Conservation (phyloP, 2,797 vertebrate genomes). For the Tenualosa thibaudeaui region DNA sequence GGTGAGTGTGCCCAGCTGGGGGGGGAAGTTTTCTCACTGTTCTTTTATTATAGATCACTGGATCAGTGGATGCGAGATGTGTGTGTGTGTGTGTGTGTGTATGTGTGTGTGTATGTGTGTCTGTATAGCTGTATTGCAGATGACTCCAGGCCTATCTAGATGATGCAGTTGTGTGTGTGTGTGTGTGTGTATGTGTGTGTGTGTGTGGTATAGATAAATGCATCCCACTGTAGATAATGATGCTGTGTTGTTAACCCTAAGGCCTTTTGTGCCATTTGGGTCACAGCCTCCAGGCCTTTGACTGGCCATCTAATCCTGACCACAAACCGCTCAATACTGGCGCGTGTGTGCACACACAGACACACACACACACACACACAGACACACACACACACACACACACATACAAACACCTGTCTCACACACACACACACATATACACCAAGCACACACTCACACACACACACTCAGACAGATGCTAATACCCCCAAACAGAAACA, state of each 20-base stretch:
- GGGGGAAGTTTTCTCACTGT: background rate
- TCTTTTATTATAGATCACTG: background rate
- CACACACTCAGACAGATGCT: background rate
- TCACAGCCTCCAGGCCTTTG: conserved; percentile 78
- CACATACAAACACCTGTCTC: conserved; percentile 28
- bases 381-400: conserved; percentile 6
- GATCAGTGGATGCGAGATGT: background rate
- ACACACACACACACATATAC: conserved; percentile 24
- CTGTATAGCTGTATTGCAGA: background rate
- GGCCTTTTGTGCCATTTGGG: conserved; percentile 74
- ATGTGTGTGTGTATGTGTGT: conserved; percentile 9
- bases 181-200: background rate
- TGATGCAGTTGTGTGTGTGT: background rate
- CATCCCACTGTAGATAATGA: conserved; percentile 35
- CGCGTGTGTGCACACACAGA: background rate
- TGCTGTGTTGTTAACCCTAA: conserved; percentile 74
- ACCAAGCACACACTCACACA: background rate
- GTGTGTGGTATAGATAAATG: background rate
- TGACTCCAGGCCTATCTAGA: no score
- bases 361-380: conserved; percentile 27
- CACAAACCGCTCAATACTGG: conserved; percentile 85
- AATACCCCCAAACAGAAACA: background rate
- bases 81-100: background rate
- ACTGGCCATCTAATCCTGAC: conserved; percentile 86
- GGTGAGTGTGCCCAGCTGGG: background rate